Base-by-base conservation (phyloP, 2,113 vertebrate species). In the Petroica traversi region DNA sequence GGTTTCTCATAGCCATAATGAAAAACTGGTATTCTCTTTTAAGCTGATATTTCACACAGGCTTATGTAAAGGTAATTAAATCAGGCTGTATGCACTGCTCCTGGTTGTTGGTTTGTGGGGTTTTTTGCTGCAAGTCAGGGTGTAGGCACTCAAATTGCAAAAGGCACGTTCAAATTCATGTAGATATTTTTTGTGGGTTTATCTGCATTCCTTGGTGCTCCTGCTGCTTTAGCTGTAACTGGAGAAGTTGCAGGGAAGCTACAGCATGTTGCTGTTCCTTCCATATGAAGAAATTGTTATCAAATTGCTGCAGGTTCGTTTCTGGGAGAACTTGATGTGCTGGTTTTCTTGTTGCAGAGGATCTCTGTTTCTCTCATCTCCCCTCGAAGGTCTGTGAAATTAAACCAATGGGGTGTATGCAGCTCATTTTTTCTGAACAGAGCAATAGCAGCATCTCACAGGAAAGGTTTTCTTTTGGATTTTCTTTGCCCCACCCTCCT, bases 291-390 rank as follows among this genome's bases (percentile, higher is more conserved):
- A 88, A 83, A 41, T 46, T 10, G 34, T 54, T 40, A 62, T 55
- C 59, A 85, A 48, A 78, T 52, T 77, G 55, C 88, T 91, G 63
- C 72, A 82, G 71, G 45, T 97, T 79, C 13, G 6, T 55, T 81
- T 88, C 40, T 77, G 72, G 82, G 36, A 86, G 33, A 98, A 96
- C 93, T 97, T 96, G 97, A 97, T 97, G 94, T 73, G 96, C 97
- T 88, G 90, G 87, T 97, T 98, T 84, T 75, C n/a, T 22, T 72
- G 28, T 85, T 79, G 49, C 64, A 48, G 51, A 45, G 62, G 61
- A 49, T 61, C n/a, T 84, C 51, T 66, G 26, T 48, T 41, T 57
- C 34, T 77, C 31, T 75, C 31, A 41, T 78, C 52, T 64, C 58
- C 48, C 82, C 93, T 92, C 92, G 29, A 94, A 80, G 92, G 90